Percentiles rank a stretch among this genome's conserved stretches.
These are phyloP conservation scores for Puffinus mauretanicus DNA, from an alignment of 2,113 vertebrate genomes.

Conservation along the genomic window DNA sequence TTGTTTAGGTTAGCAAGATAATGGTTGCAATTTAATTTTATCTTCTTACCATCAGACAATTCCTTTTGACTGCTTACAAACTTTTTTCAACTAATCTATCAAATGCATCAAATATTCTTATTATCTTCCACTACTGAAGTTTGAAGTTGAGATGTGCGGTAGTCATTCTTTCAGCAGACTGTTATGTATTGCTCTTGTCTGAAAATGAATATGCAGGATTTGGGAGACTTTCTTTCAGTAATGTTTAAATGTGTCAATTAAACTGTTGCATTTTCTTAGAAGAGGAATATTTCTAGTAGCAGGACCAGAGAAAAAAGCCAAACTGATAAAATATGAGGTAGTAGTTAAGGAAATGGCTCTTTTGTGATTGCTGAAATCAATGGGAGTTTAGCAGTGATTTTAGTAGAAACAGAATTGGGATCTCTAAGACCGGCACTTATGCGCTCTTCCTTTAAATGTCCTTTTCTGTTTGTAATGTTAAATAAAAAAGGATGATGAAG, in stretches of 20 bases:
- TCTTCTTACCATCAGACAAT: not conserved
- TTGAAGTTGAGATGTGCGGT: not conserved
- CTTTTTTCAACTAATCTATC: not conserved
- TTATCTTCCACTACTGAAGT: not conserved
- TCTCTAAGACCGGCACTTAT: not conserved
- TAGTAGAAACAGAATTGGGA: not conserved
- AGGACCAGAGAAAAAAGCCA: slow-evolving; percentile 14
- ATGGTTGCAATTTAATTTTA: not conserved
- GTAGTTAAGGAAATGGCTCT: not conserved
- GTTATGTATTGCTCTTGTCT: not conserved
- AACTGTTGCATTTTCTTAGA: not conserved
- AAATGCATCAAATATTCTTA: not conserved
- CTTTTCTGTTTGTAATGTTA: not conserved
- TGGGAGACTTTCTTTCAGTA: not conserved
- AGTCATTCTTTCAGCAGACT: not conserved
- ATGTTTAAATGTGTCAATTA: not conserved
- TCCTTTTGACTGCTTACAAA: not conserved
- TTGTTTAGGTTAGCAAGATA: not conserved
- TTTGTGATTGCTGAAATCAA: not conserved
- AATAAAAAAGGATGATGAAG: not conserved
- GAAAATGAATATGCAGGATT: not conserved
- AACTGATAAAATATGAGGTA: not conserved
- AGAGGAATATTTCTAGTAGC: not conserved
- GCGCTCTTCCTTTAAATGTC: not conserved
- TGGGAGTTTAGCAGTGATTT: not conserved